Base-by-base conservation (phyloP, 1,140 invertebrate genomes). In the Microvelia longipes region DNA sequence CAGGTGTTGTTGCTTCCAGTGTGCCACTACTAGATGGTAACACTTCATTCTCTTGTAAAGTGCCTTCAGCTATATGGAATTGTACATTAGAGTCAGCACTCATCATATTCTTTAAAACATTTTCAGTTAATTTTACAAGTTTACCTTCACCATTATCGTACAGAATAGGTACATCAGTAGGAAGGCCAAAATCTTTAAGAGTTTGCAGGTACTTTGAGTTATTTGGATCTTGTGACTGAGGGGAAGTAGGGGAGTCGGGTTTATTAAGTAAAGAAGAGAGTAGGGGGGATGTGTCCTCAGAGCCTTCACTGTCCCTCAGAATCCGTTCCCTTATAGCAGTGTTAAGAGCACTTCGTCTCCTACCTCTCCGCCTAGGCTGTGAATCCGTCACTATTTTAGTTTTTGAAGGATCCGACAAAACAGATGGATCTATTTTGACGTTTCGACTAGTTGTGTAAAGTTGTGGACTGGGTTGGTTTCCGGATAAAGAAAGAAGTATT, bases 141-240 rank as follows among this genome's bases (percentile, higher is more conserved):
- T 81, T 82, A 0, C 83, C 82, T 72, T 84, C 82, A 13, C 82
- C 82, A 35, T 81, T 82, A 73, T 84, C 82, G 66, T 83, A 81
- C 2, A 83, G 74, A 72, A 83, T 83, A 1, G 82, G 82, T 27
- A 83, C 74, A 74, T 84, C 81, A 24, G 82, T 82, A 1, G 82
- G 82, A 25, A 84, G 75, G 13, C 82, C 82, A 2, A 82, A 81
- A 70, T 75, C 82, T 75, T 83, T 84, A 28, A 84, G 74, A 2
- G 82, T 81, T 73, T 82, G 82, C 19, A 82, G 79, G 67, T 83
- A 83, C 67, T 75, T 74, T 13, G 69, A 61, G 50, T 60, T 69
- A 27, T 27, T 64, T 25, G 61, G 13, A 28, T 71, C 71, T 15
- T 68, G 27, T 14, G 26, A 35, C 28, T 71, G 68, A 14, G 28